These are phyloP conservation scores for Ursus arctos DNA, from an alignment of 2,113 vertebrate genomes.

Conservation along the genomic window DNA sequence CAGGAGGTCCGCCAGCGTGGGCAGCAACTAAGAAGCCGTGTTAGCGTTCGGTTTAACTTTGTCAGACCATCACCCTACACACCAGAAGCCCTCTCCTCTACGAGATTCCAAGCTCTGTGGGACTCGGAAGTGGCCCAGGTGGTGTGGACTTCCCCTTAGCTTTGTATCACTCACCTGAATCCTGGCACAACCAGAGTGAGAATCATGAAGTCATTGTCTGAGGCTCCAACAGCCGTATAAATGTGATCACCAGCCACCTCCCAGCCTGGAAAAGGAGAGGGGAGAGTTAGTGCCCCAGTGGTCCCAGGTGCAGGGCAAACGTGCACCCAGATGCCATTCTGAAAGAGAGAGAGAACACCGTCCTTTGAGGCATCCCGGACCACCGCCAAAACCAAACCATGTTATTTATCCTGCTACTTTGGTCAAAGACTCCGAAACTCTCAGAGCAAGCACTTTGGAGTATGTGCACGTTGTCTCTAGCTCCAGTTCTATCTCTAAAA, in stretches of 20 bases:
- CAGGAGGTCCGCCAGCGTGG: no score
- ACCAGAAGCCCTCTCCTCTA: background rate
- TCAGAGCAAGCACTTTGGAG: background rate
- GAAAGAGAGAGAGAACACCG: background rate
- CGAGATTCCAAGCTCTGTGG: background rate
- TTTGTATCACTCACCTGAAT: constrained; percentile 92
- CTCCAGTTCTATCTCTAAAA: background rate
- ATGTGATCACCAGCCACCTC: constrained; percentile 97
- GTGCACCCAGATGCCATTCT: background rate
- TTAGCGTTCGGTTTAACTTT: background rate
- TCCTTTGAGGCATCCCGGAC: background rate
- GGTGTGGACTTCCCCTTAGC: background rate
- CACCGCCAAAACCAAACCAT: accelerated
- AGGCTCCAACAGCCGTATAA: constrained; percentile 93
- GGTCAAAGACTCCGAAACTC: background rate
- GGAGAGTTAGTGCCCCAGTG: background rate
- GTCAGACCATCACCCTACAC: accelerated
- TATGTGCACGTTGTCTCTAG: background rate
- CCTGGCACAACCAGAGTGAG: constrained; percentile 93
- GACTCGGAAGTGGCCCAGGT: background rate
- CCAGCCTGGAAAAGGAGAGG: constrained; percentile 91
- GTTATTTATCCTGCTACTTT: background rate
- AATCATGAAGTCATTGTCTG: constrained; percentile 95
- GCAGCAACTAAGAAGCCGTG: background rate
- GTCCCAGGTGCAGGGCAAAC: background rate